These are phyloP conservation scores for Meloidogyne chitwoodi DNA, from an alignment of 1,140 invertebrate genomes.

Conservation along the genomic window DNA sequence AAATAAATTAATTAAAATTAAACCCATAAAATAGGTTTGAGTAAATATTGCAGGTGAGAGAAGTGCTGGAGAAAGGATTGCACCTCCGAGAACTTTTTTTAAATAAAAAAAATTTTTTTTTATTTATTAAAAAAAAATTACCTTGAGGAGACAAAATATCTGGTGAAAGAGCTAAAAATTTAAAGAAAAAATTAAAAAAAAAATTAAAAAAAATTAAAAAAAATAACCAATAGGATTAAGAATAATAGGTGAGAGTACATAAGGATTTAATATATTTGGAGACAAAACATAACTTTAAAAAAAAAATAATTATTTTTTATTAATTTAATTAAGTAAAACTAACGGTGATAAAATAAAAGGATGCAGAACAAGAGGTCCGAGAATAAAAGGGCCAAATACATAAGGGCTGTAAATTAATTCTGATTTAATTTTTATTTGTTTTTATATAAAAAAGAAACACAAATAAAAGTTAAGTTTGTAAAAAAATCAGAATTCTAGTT, in stretches of 20 bases:
- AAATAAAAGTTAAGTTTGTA: neutral
- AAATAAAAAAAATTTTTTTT: neutral
- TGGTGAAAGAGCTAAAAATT: slow-evolving; percentile 29
- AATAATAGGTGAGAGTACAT: slow-evolving; percentile 31
- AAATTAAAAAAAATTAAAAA: neutral
- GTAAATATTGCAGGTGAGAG: slow-evolving; percentile 40
- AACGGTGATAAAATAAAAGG: slow-evolving; percentile 25
- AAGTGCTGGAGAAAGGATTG: slow-evolving; percentile 30
- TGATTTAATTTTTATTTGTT: neutral
- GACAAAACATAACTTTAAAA: slow-evolving; percentile 18
- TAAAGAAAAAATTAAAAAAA: neutral
- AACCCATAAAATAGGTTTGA: slow-evolving; percentile 30
- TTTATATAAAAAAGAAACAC: too few relatives aligned
- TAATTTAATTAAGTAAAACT: neutral
- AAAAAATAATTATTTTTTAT: neutral
- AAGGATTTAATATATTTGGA: slow-evolving; percentile 31
- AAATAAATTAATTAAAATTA: neutral
- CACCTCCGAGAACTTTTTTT: slow-evolving; percentile 22
- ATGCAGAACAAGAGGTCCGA: slow-evolving; percentile 15
- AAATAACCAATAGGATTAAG: slow-evolving; percentile 22
- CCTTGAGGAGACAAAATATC: slow-evolving; percentile 34
- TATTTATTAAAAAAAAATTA: neutral
- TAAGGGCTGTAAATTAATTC: slow-evolving; percentile 26
- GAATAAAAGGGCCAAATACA: slow-evolving; percentile 30
- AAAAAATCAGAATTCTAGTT: too few relatives aligned